phyloP scores from a whole-genome alignment of 2,888 invertebrate species.

The Idaea aversata region DNA sequence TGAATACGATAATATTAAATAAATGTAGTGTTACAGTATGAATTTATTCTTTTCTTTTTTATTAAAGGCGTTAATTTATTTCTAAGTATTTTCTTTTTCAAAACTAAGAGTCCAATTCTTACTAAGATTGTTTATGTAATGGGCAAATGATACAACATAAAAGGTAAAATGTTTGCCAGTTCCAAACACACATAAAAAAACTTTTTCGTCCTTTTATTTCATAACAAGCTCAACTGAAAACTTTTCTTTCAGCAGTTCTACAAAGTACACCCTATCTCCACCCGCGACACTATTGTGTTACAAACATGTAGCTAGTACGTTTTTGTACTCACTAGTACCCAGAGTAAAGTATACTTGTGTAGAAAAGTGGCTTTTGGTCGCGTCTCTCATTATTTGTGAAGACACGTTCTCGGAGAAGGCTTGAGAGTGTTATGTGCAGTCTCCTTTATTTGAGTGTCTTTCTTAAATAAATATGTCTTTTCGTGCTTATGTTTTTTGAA shows the following conservation, averaged over 20 bases:
- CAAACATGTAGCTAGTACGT: constrained; percentile 6
- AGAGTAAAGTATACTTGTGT: constrained; percentile 22
- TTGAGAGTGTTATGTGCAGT: constrained; percentile 1
- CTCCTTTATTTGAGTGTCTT: background rate
- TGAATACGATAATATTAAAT: no score
- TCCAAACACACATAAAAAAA: no score
- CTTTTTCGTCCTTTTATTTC: no score
- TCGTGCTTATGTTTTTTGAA: no score
- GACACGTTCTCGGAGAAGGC: background rate
- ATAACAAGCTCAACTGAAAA: background rate
- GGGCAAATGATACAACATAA: no score
- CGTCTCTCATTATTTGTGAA: constrained; percentile 23
- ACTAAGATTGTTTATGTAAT: no score
- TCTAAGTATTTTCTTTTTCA: no score
- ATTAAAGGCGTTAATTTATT: no score
- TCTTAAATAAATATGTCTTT: background rate
- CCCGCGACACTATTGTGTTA: background rate
- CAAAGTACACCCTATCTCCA: background rate
- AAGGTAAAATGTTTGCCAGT: no score
- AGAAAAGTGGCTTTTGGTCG: constrained; percentile 29
- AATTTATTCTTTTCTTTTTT: no score
- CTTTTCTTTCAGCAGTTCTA: background rate
- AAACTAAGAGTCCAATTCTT: no score
- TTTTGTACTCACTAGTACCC: constrained; percentile 21
- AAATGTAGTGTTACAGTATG: no score